phyloP scores from a whole-genome alignment of 1,140 invertebrate species.

The Listronotus oregonensis region DNA sequence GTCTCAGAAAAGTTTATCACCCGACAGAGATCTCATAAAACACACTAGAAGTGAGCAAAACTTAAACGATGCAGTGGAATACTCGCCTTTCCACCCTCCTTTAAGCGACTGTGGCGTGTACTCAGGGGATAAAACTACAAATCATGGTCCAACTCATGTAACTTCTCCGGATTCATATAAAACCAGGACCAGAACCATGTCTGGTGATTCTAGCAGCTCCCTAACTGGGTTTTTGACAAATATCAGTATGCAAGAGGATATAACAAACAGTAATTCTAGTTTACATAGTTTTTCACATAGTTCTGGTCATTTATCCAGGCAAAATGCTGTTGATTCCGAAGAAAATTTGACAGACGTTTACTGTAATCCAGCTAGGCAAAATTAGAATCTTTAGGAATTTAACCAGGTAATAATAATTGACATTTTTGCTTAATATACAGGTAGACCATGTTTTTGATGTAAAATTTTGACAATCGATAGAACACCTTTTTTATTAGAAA shows the following conservation, averaged over 20 bases:
- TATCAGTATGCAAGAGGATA: constrained; percentile 16
- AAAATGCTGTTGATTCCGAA: constrained; percentile 51
- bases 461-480: too few relatives aligned
- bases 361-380: constrained; percentile 47
- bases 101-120: not conserved
- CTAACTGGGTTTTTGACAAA: constrained; percentile 28
- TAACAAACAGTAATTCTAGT: constrained; percentile 34
- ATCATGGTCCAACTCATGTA: constrained; percentile 5
- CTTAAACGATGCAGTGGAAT: constrained; percentile 34
- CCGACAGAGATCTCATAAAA: constrained; percentile 31
- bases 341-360: constrained; percentile 50
- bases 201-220: constrained; percentile 40
- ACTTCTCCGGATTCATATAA: constrained; percentile 5
- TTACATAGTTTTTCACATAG: constrained; percentile 45
- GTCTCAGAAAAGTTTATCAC: constrained; percentile 46
- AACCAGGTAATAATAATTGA: too few relatives aligned
- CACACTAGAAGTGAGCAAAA: constrained; percentile 40
- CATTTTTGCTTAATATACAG: too few relatives aligned
- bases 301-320: constrained; percentile 47
- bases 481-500: too few relatives aligned
- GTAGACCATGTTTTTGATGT: too few relatives aligned
- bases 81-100: constrained; percentile 9
- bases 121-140: not conserved
- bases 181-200: constrained; percentile 42
- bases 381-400: not conserved